Evolutionary conservation across 2,113 vertebrate genomes (phyloP).

Genomic region (Pao palembangensis): DNA sequence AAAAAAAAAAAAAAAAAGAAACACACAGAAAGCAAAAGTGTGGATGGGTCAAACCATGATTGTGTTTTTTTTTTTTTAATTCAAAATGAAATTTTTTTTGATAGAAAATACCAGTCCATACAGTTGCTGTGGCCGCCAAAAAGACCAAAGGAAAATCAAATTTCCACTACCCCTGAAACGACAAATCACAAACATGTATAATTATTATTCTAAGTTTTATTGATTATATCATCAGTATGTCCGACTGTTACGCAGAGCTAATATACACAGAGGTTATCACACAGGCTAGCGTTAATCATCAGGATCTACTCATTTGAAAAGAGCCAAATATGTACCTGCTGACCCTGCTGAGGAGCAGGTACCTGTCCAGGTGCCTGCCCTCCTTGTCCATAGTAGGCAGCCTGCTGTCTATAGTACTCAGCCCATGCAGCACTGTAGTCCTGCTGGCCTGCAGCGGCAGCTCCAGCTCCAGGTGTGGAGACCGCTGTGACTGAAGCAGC

Average conservation of each 20-base stretch:
- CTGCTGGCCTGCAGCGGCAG: slow-evolving; percentile 79
- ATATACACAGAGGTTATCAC: too few species aligned
- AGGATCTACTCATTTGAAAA: too few species aligned
- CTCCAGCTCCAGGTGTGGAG: slow-evolving; percentile 72
- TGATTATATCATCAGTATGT: too few species aligned
- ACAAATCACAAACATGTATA: background rate
- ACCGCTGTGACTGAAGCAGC: slow-evolving; percentile 65
- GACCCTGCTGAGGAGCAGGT: slow-evolving; percentile 83
- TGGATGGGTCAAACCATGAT: slow-evolving; percentile 34
- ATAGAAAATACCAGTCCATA: slow-evolving; percentile 48
- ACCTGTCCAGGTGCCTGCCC: slow-evolving; percentile 79
- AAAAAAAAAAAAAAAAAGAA: slow-evolving; percentile 32
- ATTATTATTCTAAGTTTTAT: background rate
- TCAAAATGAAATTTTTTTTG: slow-evolving; percentile 35
- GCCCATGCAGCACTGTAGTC: slow-evolving; percentile 94
- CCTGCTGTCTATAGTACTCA: slow-evolving; percentile 92
- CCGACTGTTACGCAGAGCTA: background rate
- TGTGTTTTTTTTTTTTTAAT: slow-evolving; percentile 30
- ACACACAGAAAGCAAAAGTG: background rate
- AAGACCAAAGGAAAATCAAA: slow-evolving; percentile 33
- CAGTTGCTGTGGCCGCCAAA: slow-evolving; percentile 31
- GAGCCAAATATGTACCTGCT: slow-evolving; percentile 74
- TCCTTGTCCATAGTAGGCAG: slow-evolving; percentile 86
- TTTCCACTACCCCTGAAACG: background rate
- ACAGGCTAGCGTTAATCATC: too few species aligned